Evolutionary conservation across 2,888 invertebrate species (phyloP).

Genomic region (Adelognathus sp.): DNA sequence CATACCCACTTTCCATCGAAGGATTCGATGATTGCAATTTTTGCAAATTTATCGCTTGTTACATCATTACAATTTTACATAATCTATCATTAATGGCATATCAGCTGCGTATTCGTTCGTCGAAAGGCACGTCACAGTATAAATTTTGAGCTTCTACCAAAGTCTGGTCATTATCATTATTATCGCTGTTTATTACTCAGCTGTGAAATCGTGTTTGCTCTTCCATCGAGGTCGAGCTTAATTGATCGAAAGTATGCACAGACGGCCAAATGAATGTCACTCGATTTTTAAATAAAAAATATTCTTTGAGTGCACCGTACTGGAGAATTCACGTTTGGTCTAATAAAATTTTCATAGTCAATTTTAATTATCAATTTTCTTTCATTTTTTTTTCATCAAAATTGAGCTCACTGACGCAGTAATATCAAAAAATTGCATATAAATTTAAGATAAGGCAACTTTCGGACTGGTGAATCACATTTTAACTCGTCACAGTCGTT

Average conservation of each 20-base stretch:
- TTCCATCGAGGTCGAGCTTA: neutral
- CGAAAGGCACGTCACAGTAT: neutral
- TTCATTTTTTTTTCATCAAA: neutral
- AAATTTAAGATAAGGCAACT: slow-evolving; percentile 13
- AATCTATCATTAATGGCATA: neutral
- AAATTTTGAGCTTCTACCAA: neutral
- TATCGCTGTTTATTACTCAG: neutral
- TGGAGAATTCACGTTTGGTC: too few species aligned
- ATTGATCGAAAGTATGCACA: too few species aligned
- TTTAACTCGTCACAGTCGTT: neutral
- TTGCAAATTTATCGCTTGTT: neutral
- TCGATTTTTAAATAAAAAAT: neutral
- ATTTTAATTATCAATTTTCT: neutral
- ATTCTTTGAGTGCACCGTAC: too few species aligned
- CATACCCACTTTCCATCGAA: neutral
- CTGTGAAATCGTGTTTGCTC: neutral
- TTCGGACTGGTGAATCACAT: neutral
- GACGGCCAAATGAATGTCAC: too few species aligned
- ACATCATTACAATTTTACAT: neutral
- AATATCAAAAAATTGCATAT: neutral
- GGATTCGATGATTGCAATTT: neutral
- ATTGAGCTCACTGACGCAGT: neutral
- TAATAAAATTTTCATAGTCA: neutral
- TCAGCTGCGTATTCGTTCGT: neutral
- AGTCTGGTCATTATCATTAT: neutral